Base-by-base conservation (phyloP, 2,888 invertebrate genomes). In the Caenorhabditis becei region DNA sequence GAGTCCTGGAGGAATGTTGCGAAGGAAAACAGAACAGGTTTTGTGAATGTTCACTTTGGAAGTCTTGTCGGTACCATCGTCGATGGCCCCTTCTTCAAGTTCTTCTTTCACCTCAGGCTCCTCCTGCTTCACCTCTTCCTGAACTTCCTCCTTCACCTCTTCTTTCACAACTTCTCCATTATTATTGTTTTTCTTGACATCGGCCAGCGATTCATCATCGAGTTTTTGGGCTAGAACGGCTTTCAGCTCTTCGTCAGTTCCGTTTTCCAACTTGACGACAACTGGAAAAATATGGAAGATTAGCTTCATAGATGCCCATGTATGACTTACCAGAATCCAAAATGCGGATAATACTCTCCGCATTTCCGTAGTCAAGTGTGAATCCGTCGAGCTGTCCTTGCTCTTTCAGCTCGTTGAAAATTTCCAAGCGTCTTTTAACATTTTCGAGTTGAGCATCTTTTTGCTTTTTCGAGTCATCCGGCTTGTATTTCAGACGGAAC, bases 401-500 rank as follows among this genome's bases (percentile, higher is more conserved):
- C 1, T 94, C 94, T 66, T 91, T 84, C 62, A 97, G 92, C 82
- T 96, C 96, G 89, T 95, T 92, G 92, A 97, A 98, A 0, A 97
- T 96, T 84, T 95, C 94, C 14, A 96, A 94, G 1, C 99, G 95
- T 93, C 94, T 95, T 95, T 90, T 86, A 62, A 92, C 86, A n/a
- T 91, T 70, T 72, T 93, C 92, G 71, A 94, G 93, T 89, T 96
- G 95, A 91, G 97, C 97, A 20, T 95, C 95, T 92, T 95, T 96
- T 72, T 96, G 93, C 92, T 95, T 96, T 37, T 95, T 94, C 66
- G 96, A 96, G 91, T 98, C 97, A 92, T 97, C 96, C 2, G 99
- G 99, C 92, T 99, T 98, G 91, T 98, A 99, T 93, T 98, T 98
- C 88, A 95, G 94, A 93, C 97, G 97, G 94, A 99, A 99, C 98